These are phyloP conservation scores for Indicator maculatus DNA, from an alignment of 2,113 vertebrate species.

Conservation along the genomic window DNA sequence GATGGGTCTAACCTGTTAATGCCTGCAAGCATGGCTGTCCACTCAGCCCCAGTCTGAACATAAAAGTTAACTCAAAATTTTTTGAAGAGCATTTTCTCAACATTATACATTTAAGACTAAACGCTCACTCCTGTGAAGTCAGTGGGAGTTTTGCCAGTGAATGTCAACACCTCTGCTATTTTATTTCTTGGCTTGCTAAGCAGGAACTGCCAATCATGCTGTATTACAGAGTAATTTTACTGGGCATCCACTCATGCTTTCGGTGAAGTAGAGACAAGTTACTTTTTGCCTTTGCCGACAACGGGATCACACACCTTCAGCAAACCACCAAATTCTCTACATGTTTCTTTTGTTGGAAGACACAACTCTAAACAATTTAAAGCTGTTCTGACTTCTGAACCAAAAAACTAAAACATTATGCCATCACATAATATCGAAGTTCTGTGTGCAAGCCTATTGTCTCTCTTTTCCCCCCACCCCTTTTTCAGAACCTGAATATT, in stretches of 20 bases:
- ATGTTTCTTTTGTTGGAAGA: not conserved
- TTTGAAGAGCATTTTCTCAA: conserved; percentile 20
- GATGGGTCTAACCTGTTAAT: not conserved
- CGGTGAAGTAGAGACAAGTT: conserved; percentile 1
- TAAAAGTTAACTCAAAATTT: conserved; percentile 9
- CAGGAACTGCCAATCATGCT: conserved; percentile 39
- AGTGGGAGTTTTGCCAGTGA: conserved; percentile 8
- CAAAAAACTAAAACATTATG: not conserved
- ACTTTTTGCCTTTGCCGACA: not conserved
- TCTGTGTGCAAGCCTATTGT: not conserved
- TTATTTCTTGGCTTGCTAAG: conserved; percentile 21
- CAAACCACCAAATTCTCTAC: conserved; percentile 2
- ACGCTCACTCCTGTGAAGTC: conserved; percentile 8
- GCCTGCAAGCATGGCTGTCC: not conserved
- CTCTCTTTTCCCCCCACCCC: not conserved
- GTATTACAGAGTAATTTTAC: not conserved
- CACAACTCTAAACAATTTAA: not conserved
- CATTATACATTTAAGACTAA: not conserved
- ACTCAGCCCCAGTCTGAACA: conserved; percentile 5
- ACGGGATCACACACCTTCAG: not conserved
- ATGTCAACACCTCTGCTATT: not conserved
- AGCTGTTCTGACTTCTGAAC: not conserved
- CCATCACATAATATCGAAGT: not conserved
- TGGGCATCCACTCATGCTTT: not conserved
- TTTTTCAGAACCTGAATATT: not conserved